These are phyloP conservation scores for Apteryx owenii DNA, from an alignment of 2,113 vertebrate species.

Conservation along the genomic window DNA sequence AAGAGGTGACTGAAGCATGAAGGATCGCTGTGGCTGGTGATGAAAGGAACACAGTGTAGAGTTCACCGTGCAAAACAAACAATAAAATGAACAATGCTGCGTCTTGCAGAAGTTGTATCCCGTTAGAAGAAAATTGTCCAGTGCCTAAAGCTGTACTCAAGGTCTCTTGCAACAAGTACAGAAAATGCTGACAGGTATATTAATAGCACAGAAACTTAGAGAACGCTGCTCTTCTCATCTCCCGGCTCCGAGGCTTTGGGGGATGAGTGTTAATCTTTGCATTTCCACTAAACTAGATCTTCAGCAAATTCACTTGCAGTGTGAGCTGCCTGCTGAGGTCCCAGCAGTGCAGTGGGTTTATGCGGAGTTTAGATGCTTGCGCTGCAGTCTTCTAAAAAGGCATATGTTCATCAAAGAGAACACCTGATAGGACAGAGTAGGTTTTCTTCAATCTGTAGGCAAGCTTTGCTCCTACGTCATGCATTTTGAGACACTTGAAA, in stretches of 20 bases:
- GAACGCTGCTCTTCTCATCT: not conserved
- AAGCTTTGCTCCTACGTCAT: not conserved
- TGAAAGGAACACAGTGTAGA: rapidly evolving
- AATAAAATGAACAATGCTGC: not conserved
- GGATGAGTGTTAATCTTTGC: not conserved
- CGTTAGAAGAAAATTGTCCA: not conserved
- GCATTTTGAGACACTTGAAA: not conserved
- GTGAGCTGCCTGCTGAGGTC: not conserved
- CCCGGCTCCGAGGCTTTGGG: not conserved
- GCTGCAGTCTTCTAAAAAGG: not conserved
- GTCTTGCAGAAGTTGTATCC: not conserved
- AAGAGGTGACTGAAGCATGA: not conserved
- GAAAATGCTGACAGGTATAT: not conserved
- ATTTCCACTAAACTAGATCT: not conserved
- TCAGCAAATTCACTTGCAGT: not conserved
- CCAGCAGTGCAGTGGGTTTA: not conserved
- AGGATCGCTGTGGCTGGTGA: not conserved
- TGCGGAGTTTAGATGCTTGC: not conserved
- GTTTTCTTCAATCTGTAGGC: not conserved
- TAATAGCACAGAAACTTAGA: not conserved
- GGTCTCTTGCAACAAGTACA: not conserved
- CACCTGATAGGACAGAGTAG: not conserved
- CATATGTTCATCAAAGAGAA: not conserved
- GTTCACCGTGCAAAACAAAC: not conserved
- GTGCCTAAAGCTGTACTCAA: not conserved